Conservation (phyloP, 2,797 vertebrate species). For the Okamejei kenojei region DNA sequence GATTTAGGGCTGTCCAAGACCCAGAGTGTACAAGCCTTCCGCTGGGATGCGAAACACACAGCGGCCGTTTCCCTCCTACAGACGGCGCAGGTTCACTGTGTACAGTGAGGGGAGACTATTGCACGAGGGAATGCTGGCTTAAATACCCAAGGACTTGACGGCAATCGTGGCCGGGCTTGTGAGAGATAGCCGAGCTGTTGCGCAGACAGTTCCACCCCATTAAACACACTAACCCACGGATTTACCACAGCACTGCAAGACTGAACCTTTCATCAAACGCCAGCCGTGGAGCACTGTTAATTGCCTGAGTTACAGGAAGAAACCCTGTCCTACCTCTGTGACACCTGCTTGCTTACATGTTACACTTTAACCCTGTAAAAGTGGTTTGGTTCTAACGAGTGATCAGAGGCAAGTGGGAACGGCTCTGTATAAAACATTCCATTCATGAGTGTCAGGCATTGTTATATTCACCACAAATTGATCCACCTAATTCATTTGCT, state of each 20-base stretch:
- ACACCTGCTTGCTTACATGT: background rate
- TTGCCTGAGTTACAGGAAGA: background rate
- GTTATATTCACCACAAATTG: conserved; percentile 73
- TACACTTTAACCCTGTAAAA: background rate
- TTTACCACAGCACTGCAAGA: background rate
- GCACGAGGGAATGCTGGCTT: background rate
- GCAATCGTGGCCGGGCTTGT: background rate
- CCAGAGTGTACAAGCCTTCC: background rate
- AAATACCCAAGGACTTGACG: background rate
- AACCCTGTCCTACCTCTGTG: background rate
- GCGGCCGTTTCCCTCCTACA: background rate
- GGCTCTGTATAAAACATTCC: conserved; percentile 65
- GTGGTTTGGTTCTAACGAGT: conserved; percentile 37
- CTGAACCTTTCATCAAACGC: background rate
- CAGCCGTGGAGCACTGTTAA: background rate
- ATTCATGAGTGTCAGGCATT: conserved; percentile 67
- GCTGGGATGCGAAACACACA: background rate
- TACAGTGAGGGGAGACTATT: background rate
- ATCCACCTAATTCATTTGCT: conserved; percentile 70
- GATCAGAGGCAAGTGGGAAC: conserved; percentile 53
- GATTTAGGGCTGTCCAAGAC: background rate
- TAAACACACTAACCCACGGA: background rate
- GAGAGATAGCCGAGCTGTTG: background rate
- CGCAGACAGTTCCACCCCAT: background rate
- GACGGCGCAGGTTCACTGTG: background rate